Evolutionary conservation across 1,140 invertebrate genomes (phyloP).

Genomic region (Nasonia vitripennis): DNA sequence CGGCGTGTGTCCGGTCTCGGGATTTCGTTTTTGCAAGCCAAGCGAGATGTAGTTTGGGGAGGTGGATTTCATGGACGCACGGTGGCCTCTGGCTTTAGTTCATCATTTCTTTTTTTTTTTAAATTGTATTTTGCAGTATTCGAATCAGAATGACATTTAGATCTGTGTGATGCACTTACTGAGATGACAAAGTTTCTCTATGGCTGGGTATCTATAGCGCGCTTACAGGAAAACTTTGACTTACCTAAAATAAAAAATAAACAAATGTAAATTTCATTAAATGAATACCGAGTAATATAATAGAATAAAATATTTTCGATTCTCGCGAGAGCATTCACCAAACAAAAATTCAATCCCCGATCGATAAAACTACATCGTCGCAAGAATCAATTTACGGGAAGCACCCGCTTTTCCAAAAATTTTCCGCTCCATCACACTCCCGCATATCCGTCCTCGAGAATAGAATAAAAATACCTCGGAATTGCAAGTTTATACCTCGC

Average conservation of each 20-base stretch:
- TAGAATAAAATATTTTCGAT: neutral
- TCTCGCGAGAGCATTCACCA: neutral
- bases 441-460: too few species aligned
- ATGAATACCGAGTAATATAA: neutral
- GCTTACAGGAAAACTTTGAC: neutral
- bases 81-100: neutral
- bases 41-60: neutral
- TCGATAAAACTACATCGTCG: neutral
- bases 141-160: too few species aligned
- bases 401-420: neutral
- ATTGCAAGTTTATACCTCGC: too few species aligned
- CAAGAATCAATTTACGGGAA: neutral
- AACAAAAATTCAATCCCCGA: neutral
- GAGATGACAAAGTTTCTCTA: neutral
- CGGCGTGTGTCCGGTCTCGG: neutral
- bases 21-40: slow-evolving; percentile 1
- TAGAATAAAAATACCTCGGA: neutral
- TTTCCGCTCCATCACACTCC: neutral
- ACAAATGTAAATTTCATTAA: neutral
- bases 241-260: neutral
- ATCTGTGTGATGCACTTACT: neutral
- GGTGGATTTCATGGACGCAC: neutral
- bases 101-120: neutral
- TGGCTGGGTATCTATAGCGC: too few species aligned
- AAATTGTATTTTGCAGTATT: neutral